These are phyloP conservation scores for Carabus problematicus DNA, from an alignment of 2,888 invertebrate genomes.

Conservation along the genomic window DNA sequence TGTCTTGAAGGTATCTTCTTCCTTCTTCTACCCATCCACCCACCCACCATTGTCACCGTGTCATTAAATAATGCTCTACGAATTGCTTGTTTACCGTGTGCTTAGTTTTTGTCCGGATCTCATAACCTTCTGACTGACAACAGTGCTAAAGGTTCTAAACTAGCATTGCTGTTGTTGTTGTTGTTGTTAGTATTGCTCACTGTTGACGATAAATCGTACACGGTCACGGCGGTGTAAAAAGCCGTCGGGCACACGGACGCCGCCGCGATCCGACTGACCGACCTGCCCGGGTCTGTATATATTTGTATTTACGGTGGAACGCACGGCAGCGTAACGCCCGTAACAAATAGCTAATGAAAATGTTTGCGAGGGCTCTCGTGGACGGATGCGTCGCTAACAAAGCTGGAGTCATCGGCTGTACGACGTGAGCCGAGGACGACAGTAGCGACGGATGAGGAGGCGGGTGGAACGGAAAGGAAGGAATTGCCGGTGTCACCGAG, in stretches of 20 bases:
- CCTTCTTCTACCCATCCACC: not conserved
- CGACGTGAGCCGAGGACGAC: conserved; percentile 25
- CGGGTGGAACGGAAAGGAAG: conserved; percentile 32
- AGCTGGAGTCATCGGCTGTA: conserved; percentile 35
- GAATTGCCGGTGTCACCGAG: conserved; percentile 57
- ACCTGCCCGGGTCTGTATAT: conserved; percentile 15
- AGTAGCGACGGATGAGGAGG: conserved; percentile 46
- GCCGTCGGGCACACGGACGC: conserved; percentile 12
- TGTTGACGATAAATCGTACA: conserved; percentile 32
- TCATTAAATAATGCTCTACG: conserved; percentile 37
- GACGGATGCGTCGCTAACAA: conserved; percentile 44
- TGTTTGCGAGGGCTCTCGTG: conserved; percentile 52
- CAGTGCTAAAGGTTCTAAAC: too few species aligned
- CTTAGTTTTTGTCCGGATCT: conserved; percentile 28
- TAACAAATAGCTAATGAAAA: conserved; percentile 59
- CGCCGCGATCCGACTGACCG: not conserved
- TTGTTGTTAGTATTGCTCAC: not conserved
- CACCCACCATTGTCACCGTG: conserved; percentile 32
- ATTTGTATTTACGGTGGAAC: conserved; percentile 42
- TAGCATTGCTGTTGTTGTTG: too few species aligned
- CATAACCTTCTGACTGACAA: conserved; percentile 29
- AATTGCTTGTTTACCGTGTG: conserved; percentile 33
- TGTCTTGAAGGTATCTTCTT: not conserved
- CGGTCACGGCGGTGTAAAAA: conserved; percentile 25
- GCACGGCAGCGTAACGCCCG: conserved; percentile 48